phyloP scores from a whole-genome alignment of 1,140 invertebrate genomes.

The Carposina sasakii region DNA sequence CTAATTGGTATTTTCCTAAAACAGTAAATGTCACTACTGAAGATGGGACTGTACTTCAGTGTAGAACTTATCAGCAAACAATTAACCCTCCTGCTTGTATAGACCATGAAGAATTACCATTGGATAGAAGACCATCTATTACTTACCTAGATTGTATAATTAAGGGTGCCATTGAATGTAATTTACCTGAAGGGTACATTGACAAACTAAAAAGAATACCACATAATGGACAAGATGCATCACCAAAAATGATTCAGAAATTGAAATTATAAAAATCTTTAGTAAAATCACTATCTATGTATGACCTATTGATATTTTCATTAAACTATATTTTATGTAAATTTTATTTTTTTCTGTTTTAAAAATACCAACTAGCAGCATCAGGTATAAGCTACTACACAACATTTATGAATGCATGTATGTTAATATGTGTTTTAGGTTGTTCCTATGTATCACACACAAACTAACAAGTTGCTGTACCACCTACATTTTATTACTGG shows the following conservation, averaged over 20 bases:
- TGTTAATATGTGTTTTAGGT: too few relatives aligned
- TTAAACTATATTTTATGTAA: too few relatives aligned
- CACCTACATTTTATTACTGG: too few relatives aligned
- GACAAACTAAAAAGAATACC: slow-evolving; percentile 50
- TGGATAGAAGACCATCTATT: slow-evolving; percentile 78
- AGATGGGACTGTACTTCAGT: slow-evolving; percentile 70
- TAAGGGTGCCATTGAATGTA: slow-evolving; percentile 80
- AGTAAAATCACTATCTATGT: slow-evolving; percentile 1
- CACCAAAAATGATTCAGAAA: slow-evolving; percentile 49
- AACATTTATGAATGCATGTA: too few relatives aligned
- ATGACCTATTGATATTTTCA: too few relatives aligned
- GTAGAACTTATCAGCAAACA: slow-evolving; percentile 79
- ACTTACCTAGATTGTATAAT: slow-evolving; percentile 79
- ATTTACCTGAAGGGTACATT: slow-evolving; percentile 71
- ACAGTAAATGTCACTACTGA: slow-evolving; percentile 74
- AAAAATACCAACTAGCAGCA: too few relatives aligned
- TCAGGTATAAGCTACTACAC: too few relatives aligned
- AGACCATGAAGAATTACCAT: slow-evolving; percentile 59
- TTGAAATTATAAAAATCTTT: slow-evolving; percentile 23
- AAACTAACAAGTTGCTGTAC: too few relatives aligned
- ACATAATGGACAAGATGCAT: slow-evolving; percentile 54
- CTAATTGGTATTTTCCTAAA: slow-evolving; percentile 79
- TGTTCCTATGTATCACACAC: too few relatives aligned
- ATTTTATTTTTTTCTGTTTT: too few relatives aligned
- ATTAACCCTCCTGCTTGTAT: slow-evolving; percentile 60